Percentiles rank a stretch among this genome's conserved stretches.
These are phyloP conservation scores for Orycteropus afer DNA, from an alignment of 2,113 vertebrate species.

Conservation along the genomic window DNA sequence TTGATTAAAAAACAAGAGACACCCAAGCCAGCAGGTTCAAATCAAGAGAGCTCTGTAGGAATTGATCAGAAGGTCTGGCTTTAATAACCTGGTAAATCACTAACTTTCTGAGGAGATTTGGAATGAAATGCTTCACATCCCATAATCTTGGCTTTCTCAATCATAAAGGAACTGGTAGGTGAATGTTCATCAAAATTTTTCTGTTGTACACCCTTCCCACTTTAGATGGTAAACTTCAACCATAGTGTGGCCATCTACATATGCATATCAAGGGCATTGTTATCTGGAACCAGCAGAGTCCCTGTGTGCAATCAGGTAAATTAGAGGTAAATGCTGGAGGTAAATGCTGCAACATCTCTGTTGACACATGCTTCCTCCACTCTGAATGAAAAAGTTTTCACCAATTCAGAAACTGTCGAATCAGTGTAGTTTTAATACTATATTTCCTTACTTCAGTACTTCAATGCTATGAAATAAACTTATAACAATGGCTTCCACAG, in stretches of 20 bases:
- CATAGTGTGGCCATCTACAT: not conserved
- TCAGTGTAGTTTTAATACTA: not conserved
- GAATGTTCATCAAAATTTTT: not conserved
- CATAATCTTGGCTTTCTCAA: not conserved
- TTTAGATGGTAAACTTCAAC: not conserved
- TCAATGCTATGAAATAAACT: not conserved
- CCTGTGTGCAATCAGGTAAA: not conserved
- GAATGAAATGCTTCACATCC: not conserved
- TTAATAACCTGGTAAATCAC: not conserved
- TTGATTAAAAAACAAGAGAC: not conserved
- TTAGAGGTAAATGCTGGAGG: not conserved
- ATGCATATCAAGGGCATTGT: rapidly evolving
- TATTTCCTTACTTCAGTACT: not conserved
- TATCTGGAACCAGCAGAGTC: not conserved
- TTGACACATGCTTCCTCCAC: not conserved
- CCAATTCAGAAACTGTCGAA: not conserved
- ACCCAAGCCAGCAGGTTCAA: rapidly evolving
- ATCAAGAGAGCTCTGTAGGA: not conserved
- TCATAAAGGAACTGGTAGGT: not conserved
- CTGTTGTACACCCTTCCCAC: rapidly evolving
- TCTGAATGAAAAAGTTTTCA: not conserved
- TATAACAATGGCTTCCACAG: not conserved
- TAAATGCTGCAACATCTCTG: not conserved
- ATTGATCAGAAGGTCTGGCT: not conserved
- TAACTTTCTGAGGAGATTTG: not conserved